Conservation (phyloP, 1,140 invertebrate species). For the Eupristina koningsbergeri region DNA sequence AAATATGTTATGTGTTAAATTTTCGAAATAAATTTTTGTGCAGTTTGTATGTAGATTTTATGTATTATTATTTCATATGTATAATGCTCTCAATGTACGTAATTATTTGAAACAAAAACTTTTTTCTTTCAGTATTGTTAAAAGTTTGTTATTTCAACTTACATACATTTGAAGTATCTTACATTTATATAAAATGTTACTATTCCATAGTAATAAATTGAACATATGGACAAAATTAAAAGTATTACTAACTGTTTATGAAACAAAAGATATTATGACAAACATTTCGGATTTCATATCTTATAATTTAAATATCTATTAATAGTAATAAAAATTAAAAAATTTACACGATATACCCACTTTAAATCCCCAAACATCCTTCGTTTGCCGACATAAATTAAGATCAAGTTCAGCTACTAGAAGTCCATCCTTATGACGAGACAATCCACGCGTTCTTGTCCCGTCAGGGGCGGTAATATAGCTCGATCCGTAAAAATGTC, state of each 20-base stretch:
- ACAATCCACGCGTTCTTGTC: constrained; percentile 89
- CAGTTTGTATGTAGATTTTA: neutral
- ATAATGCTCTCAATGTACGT: neutral
- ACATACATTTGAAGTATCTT: no score
- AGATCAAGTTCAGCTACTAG: constrained; percentile 93
- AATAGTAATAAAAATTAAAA: neutral
- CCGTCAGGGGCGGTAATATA: constrained; percentile 97
- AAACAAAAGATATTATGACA: no score
- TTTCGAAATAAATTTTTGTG: constrained; percentile 24
- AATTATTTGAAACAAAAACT: neutral
- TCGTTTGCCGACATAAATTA: constrained; percentile 95
- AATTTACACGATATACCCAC: constrained; percentile 71
- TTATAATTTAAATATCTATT: neutral
- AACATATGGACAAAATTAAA: no score
- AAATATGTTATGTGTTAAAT: constrained; percentile 19
- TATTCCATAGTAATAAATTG: no score
- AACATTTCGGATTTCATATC: no score
- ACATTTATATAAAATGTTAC: no score
- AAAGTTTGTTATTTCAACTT: no score
- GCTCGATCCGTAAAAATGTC: constrained; percentile 97
- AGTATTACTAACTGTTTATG: no score
- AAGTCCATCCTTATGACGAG: constrained; percentile 90
- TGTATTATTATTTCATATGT: neutral
- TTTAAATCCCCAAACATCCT: constrained; percentile 95
- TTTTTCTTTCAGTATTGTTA: no score